phyloP scores from a whole-genome alignment of 2,888 invertebrate species.

The Leptinotarsa peninsularis region DNA sequence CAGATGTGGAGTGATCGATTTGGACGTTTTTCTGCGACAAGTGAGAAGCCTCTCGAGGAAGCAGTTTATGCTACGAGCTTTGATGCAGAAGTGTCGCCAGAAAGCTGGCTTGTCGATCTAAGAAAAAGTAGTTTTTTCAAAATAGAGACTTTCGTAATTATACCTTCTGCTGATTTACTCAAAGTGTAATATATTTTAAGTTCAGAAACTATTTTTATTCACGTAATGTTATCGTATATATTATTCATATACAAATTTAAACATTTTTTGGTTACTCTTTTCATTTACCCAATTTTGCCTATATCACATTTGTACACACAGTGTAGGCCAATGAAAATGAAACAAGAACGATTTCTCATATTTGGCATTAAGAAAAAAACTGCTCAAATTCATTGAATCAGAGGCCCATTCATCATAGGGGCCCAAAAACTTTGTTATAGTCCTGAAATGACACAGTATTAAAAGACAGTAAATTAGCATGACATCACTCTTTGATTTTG shows the following conservation, averaged over 20 bases:
- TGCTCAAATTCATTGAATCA: no score
- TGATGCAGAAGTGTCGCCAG: slow-evolving; percentile 97
- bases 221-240: slow-evolving; percentile 29
- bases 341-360: no score
- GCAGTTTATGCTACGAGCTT: slow-evolving; percentile 94
- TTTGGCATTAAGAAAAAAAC: no score
- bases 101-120: slow-evolving; percentile 88
- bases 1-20: slow-evolving; percentile 90
- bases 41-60: slow-evolving; percentile 93
- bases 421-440: no score
- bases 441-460: no score
- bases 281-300: background rate
- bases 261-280: background rate
- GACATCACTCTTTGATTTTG: no score
- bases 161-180: slow-evolving; percentile 32
- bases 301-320: background rate
- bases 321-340: no score
- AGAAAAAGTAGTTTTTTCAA: background rate
- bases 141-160: slow-evolving; percentile 8
- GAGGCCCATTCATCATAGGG: no score
- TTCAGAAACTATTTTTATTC: slow-evolving; percentile 37
- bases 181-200: slow-evolving; percentile 41
- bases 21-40: slow-evolving; percentile 96
- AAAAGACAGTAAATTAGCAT: no score
- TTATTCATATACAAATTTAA: slow-evolving; percentile 25